phyloP scores from a whole-genome alignment of 2,888 invertebrate genomes.

The Lissocephala sabroskyi region DNA sequence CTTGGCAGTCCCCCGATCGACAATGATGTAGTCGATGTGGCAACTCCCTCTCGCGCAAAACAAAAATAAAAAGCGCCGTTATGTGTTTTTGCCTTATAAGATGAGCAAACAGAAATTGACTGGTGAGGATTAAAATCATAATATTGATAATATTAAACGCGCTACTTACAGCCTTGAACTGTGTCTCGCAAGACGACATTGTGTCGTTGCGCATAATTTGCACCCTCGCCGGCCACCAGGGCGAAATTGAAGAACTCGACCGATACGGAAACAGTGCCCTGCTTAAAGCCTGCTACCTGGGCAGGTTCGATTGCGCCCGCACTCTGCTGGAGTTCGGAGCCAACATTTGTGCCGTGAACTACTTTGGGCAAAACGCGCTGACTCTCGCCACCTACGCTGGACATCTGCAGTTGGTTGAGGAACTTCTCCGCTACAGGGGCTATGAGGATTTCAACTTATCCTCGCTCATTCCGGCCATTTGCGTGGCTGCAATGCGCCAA shows the following conservation, averaged over 20 bases:
- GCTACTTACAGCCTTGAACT: constrained; percentile 50
- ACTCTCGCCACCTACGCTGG: constrained; percentile 67
- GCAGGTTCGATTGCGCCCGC: constrained; percentile 48
- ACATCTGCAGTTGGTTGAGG: constrained; percentile 40
- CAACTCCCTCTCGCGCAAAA: neutral
- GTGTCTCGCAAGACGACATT: constrained; percentile 48
- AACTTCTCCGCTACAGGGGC: constrained; percentile 53
- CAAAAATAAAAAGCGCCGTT: constrained; percentile 3
- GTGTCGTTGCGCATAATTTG: constrained; percentile 50
- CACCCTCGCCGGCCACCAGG: constrained; percentile 26
- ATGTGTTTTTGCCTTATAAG: no score
- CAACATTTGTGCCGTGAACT: constrained; percentile 63
- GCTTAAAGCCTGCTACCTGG: constrained; percentile 67
- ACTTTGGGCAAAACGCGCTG: constrained; percentile 70
- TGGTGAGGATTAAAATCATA: constrained; percentile 27
- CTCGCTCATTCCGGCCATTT: constrained; percentile 68
- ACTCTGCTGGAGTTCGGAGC: constrained; percentile 52
- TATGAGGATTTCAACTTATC: constrained; percentile 68
- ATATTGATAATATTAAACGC: no score
- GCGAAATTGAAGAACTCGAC: constrained; percentile 62
- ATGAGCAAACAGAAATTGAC: constrained; percentile 20
- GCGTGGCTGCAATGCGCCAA: constrained; percentile 61
- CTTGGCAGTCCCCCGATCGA: no score
- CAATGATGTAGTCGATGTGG: no score
- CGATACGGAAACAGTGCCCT: constrained; percentile 68